phyloP scores from a whole-genome alignment of 2,797 vertebrate genomes.

The Arvicola amphibius region DNA sequence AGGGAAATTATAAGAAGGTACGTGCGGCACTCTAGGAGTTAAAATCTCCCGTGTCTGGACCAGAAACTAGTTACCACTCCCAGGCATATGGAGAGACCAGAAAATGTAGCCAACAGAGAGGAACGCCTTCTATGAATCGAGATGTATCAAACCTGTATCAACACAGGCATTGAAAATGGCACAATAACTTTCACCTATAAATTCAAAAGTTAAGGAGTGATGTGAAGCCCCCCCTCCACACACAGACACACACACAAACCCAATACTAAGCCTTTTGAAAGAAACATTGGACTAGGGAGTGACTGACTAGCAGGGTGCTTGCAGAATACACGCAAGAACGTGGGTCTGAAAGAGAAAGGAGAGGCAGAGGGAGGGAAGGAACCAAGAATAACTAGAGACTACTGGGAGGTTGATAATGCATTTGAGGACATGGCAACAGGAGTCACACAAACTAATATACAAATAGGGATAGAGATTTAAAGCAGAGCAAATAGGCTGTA shows the following conservation, averaged over 20 bases:
- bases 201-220: background rate
- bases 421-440: background rate
- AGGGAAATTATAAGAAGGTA: background rate
- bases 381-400: background rate
- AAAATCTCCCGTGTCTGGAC: background rate
- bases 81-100: background rate
- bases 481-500: background rate
- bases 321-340: background rate
- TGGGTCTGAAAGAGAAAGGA: background rate
- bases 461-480: background rate
- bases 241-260: background rate
- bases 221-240: background rate
- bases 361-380: background rate
- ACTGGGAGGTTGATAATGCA: background rate
- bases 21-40: background rate
- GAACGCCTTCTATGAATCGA: background rate
- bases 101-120: background rate
- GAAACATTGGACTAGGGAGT: background rate
- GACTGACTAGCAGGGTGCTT: background rate
- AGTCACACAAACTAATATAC: background rate
- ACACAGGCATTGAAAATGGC: background rate
- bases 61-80: background rate
- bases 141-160: background rate
- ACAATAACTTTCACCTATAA: background rate
- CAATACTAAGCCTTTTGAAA: background rate